phyloP scores from a whole-genome alignment of 1,140 invertebrate species.

The Hylyphantes graminicola region DNA sequence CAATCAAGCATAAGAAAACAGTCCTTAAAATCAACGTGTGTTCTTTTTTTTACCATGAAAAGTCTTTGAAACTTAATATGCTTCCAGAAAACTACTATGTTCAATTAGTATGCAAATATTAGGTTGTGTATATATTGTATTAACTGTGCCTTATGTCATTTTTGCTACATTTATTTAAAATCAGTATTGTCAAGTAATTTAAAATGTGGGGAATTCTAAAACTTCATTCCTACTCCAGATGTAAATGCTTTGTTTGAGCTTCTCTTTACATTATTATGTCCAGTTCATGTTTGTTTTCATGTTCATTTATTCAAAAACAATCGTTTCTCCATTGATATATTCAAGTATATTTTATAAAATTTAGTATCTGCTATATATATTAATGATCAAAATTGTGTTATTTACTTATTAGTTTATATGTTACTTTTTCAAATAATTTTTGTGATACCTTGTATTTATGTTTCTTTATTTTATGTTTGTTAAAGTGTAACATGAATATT shows the following conservation, averaged over 20 bases:
- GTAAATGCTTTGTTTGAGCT: neutral
- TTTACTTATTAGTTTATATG: neutral
- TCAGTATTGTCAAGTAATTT: no score
- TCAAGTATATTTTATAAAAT: no score
- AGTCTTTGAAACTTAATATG: conserved; percentile 7
- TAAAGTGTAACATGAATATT: no score
- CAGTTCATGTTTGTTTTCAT: neutral
- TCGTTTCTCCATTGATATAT: no score
- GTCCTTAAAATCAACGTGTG: neutral
- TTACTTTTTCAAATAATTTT: neutral
- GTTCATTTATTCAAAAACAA: no score
- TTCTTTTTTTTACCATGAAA: conserved; percentile 1
- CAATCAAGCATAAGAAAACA: conserved; percentile 6
- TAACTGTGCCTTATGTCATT: conserved; percentile 35
- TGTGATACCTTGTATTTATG: neutral
- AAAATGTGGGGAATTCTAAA: neutral
- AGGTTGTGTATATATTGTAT: conserved; percentile 11
- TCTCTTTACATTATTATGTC: conserved; percentile 23
- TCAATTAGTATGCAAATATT: neutral
- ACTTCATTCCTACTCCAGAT: neutral
- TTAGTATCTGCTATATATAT: no score
- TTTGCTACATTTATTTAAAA: neutral
- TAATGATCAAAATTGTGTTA: neutral
- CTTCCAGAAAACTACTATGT: conserved; percentile 9
- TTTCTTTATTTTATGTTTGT: neutral